Conservation (phyloP, 2,797 vertebrate genomes). For the Passerculus sandwichensis region DNA sequence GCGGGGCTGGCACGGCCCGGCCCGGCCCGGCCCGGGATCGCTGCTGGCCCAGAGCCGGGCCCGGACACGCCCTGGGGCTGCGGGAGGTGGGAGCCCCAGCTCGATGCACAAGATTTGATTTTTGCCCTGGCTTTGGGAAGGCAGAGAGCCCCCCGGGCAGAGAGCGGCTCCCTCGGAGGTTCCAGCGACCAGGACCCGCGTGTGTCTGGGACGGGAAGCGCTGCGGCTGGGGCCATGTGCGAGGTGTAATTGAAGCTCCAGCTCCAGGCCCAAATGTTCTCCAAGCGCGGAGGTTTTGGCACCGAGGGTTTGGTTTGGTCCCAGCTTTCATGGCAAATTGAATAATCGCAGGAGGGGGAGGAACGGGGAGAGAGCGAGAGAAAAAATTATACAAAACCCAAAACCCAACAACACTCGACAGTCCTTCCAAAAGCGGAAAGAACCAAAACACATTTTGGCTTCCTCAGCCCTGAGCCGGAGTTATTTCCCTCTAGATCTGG, state of each 20-base stretch:
- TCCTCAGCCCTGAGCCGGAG: neutral
- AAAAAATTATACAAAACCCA: no score
- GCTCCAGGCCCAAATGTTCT: neutral
- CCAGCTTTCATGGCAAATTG: slow-evolving; percentile 41
- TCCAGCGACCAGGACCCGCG: neutral
- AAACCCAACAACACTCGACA: neutral
- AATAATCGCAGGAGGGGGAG: slow-evolving; percentile 20
- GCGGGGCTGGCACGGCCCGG: fast-evolving
- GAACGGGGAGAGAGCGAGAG: neutral
- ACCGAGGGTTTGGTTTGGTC: neutral
- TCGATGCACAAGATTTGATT: neutral
- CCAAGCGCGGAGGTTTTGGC: slow-evolving; percentile 31
- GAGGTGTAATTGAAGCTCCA: slow-evolving; percentile 5
- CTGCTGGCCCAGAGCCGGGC: fast-evolving
- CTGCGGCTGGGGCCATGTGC: neutral
- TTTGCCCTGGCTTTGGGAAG: neutral
- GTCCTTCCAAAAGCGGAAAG: slow-evolving; percentile 11
- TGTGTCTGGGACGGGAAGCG: neutral
- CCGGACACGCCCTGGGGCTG: neutral
- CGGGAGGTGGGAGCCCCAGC: neutral
- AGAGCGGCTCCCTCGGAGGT: neutral
- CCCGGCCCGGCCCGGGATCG: neutral
- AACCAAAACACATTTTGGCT: slow-evolving; percentile 23
- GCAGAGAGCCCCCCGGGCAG: neutral
- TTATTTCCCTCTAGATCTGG: slow-evolving; percentile 23